Evolutionary conservation across 1,140 invertebrate genomes (phyloP), one percentile per base, ranked within the genome.

Genomic region (Bombus impatiens): DNA sequence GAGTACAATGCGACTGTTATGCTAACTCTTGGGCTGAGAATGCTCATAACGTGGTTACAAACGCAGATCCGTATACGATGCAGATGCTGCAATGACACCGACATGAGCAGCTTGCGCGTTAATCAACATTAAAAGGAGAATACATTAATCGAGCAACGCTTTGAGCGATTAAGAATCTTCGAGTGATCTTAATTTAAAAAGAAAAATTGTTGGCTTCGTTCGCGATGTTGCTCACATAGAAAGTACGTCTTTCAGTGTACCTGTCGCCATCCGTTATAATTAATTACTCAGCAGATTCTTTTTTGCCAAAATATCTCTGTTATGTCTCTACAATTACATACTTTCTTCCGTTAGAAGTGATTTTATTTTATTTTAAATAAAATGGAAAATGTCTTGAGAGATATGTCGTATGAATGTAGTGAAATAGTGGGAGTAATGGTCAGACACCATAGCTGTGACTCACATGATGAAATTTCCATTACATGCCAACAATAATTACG

Each of bases 1-100:
- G 9, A 5, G 47, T 59, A 68, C 68, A 68, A 84, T 83, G 81
- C 86, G 81, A 86, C 79, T 77, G 78, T 90, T 90, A 83, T 88
- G 87, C 84, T 84, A 90, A 88, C 89, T 82, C 47, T 37, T 71
- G 59, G 65, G 57, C 76, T 44, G 82, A 71, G 88, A 88, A 88
- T 88, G 77, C 83, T 70, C 78, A 65, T 87, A 79, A 81, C 82
- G 81, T 62, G 78, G 74, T 62, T 80, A 25, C 74, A 77, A 90
- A 71, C 78, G 28, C 44, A 67, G 82, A 76, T 78, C 68, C 67
- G 74, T 53, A 8, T 68, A 57, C n/a, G 70, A 37, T 22, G 37
- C 37, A 57, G 44, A 18, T 25, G 67, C 35, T 53, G 40, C 18
- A 28, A 72, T 15, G 32, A 84, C 40, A 42, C 35, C 6, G 47